A percentile compares a stretch with the other conserved stretches of the same genome.
Evolutionary conservation across 2,888 invertebrate genomes (phyloP).

Genomic region (Parnassius mnemosyne): DNA sequence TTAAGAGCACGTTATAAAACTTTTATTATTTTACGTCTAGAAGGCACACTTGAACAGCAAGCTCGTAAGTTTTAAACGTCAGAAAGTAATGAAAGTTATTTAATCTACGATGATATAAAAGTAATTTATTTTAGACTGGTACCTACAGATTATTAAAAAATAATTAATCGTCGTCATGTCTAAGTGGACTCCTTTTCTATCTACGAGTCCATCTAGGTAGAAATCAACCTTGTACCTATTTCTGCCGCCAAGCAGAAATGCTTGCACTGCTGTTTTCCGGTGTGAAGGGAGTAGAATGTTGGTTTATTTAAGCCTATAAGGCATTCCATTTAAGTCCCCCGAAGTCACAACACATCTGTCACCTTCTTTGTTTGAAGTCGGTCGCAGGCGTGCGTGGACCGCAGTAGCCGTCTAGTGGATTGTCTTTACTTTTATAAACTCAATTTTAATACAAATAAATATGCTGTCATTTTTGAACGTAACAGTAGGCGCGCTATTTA

Average conservation of each 20-base stretch:
- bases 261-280: too few relatives aligned
- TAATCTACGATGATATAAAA: constrained; percentile 1
- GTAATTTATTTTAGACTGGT: background rate
- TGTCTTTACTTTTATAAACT: too few relatives aligned
- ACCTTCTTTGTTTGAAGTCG: background rate
- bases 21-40: constrained; percentile 3
- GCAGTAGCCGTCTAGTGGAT: background rate
- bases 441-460: too few relatives aligned
- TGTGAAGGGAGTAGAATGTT: too few relatives aligned
- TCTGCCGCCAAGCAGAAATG: too few relatives aligned
- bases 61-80: constrained; percentile 3
- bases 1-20: constrained; percentile 1
- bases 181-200: too few relatives aligned
- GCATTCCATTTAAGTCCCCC: background rate
- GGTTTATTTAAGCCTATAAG: too few relatives aligned
- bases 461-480: too few relatives aligned
- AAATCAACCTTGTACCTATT: too few relatives aligned
- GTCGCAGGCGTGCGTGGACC: background rate
- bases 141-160: background rate
- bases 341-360: background rate
- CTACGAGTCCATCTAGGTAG: too few relatives aligned
- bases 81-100: background rate
- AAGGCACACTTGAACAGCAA: background rate
- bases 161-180: background rate
- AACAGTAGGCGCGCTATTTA: too few relatives aligned